These are phyloP conservation scores for Eupithecia subfuscata DNA, from an alignment of 2,888 invertebrate genomes.

Conservation along the genomic window DNA sequence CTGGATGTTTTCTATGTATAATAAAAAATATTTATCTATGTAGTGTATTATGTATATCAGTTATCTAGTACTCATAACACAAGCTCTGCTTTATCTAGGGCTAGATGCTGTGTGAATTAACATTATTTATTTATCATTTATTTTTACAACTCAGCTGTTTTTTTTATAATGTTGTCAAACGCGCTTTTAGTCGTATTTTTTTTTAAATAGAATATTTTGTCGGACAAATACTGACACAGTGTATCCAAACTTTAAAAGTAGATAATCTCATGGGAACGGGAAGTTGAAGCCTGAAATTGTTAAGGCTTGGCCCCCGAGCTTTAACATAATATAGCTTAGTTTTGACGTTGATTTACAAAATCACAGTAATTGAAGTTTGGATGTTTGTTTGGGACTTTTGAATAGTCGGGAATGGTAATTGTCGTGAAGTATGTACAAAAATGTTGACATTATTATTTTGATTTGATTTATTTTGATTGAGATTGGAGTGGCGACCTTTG, in stretches of 20 bases:
- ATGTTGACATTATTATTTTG: neutral
- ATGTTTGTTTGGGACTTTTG: conserved; percentile 6
- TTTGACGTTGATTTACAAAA: conserved; percentile 4
- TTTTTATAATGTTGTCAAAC: neutral
- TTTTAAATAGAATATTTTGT: neutral
- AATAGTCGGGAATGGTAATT: neutral
- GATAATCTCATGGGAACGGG: conserved; percentile 12
- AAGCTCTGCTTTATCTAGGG: too few relatives aligned
- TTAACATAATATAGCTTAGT: conserved; percentile 7
- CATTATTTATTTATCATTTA: too few relatives aligned
- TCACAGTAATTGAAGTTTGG: conserved; percentile 6
- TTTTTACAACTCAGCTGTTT: neutral
- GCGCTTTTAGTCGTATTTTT: neutral
- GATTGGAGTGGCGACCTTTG: neutral
- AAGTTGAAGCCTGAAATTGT: conserved; percentile 13
- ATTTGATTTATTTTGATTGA: too few relatives aligned
- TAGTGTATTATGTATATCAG: too few relatives aligned
- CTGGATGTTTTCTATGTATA: too few relatives aligned
- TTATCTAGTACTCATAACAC: too few relatives aligned
- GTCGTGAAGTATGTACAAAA: neutral
- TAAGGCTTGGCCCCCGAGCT: conserved; percentile 4
- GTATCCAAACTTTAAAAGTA: conserved; percentile 4
- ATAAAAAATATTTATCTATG: too few relatives aligned
- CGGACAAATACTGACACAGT: neutral
- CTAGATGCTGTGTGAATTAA: too few relatives aligned